phyloP scores from a whole-genome alignment of 2,888 invertebrate species.

The Xestoiulus laeticollis region DNA sequence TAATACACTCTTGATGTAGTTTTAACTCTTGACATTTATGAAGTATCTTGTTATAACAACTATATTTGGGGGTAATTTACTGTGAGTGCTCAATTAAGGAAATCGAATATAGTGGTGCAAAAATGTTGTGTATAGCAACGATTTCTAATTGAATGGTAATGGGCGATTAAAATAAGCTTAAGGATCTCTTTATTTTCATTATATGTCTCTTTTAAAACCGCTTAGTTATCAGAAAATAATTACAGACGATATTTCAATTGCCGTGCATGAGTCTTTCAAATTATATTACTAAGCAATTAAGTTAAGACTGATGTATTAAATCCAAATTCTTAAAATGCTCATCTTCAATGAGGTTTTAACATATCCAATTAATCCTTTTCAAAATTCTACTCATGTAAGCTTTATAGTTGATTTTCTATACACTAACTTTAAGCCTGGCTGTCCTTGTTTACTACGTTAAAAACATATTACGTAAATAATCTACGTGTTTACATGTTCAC shows the following conservation, averaged over 20 bases:
- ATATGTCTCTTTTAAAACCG: no score
- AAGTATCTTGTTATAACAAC: background rate
- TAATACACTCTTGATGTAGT: background rate
- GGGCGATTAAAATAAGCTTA: no score
- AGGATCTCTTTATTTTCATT: no score
- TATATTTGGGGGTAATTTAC: background rate
- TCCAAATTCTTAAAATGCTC: background rate
- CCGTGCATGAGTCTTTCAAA: no score
- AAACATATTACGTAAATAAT: background rate
- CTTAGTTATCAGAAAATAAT: no score
- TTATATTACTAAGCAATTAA: no score
- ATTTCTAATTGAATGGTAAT: no score
- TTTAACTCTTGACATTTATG: slow-evolving; percentile 5
- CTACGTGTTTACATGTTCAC: background rate
- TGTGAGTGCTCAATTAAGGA: background rate
- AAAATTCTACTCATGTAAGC: background rate
- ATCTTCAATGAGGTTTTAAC: background rate
- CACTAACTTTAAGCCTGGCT: background rate
- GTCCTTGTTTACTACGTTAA: background rate
- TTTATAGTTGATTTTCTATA: background rate
- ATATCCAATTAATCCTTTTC: background rate
- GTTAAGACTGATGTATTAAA: background rate
- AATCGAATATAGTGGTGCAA: background rate
- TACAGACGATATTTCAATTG: no score
- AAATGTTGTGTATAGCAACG: background rate